phyloP scores from a whole-genome alignment of 2,888 invertebrate species.

The Carpatolechia fugitivella region DNA sequence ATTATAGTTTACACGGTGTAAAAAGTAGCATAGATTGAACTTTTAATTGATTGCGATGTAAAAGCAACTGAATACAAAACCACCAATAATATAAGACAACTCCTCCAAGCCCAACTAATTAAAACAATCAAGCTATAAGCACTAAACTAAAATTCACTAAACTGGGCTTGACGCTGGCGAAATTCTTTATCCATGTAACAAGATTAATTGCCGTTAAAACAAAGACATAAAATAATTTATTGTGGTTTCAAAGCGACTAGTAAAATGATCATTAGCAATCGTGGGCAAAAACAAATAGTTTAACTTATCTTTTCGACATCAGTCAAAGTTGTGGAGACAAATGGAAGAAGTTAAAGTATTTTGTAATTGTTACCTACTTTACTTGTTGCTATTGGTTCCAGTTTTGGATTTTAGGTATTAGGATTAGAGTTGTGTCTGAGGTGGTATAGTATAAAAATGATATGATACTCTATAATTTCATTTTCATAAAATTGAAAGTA shows the following conservation, averaged over 20 bases:
- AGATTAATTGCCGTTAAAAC: slow-evolving; percentile 18
- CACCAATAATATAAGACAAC: too few relatives aligned
- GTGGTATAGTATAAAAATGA: too few relatives aligned
- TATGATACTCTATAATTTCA: too few relatives aligned
- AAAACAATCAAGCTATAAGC: not conserved
- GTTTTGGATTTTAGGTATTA: too few relatives aligned
- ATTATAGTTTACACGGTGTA: too few relatives aligned
- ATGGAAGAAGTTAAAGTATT: not conserved
- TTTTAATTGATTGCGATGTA: too few relatives aligned
- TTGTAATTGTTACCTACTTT: not conserved
- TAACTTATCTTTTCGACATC: slow-evolving; percentile 14
- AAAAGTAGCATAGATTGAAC: too few relatives aligned
- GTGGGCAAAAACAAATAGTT: slow-evolving; percentile 12
- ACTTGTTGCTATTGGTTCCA: too few relatives aligned
- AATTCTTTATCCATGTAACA: slow-evolving; percentile 6
- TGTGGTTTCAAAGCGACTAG: not conserved
- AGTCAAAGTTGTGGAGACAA: slow-evolving; percentile 10
- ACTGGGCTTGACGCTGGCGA: not conserved
- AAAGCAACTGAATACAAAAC: too few relatives aligned
- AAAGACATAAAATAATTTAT: slow-evolving; percentile 15
- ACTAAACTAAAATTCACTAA: not conserved
- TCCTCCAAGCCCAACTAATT: not conserved
- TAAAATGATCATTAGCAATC: slow-evolving; percentile 9
- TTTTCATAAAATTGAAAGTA: too few relatives aligned
- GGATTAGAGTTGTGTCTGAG: too few relatives aligned